Percentiles rank a stretch among this genome's conserved stretches.
phyloP scores from a whole-genome alignment of 2,888 invertebrate genomes.

The Orchesella flavescens region DNA sequence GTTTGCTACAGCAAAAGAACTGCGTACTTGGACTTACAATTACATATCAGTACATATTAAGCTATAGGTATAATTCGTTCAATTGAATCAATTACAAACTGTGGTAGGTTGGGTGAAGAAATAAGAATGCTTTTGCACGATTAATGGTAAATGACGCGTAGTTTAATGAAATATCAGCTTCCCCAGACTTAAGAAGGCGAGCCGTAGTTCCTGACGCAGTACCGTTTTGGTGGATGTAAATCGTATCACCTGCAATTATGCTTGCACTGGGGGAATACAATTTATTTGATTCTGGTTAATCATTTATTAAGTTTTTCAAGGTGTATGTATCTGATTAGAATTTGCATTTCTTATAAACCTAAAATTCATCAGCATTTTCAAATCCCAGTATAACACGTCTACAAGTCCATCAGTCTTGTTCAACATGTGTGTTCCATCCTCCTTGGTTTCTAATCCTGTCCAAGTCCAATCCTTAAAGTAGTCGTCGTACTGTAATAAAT shows the following conservation, averaged over 20 bases:
- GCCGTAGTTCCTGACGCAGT: conserved; percentile 28
- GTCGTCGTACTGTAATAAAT: conserved; percentile 6
- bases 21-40: too few relatives aligned
- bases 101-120: conserved; percentile 45
- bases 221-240: conserved; percentile 8
- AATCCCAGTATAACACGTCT: conserved; percentile 29
- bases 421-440: conserved; percentile 15
- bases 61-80: too few relatives aligned
- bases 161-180: conserved; percentile 50
- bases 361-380: conserved; percentile 51
- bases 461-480: neutral
- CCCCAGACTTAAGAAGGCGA: conserved; percentile 16
- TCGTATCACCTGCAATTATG: conserved; percentile 35
- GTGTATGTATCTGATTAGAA: neutral
- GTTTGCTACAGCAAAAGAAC: too few relatives aligned
- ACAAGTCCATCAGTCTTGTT: conserved; percentile 9
- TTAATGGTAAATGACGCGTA: conserved; percentile 1
- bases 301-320: neutral
- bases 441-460: neutral
- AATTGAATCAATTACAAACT: conserved; percentile 26
- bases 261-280: conserved; percentile 8
- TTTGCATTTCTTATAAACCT: conserved; percentile 3
- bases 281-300: neutral
- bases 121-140: conserved; percentile 39
- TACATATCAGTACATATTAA: too few relatives aligned